Evolutionary conservation across 2,797 vertebrate species (phyloP).

Genomic region (Ciconia nigra): DNA sequence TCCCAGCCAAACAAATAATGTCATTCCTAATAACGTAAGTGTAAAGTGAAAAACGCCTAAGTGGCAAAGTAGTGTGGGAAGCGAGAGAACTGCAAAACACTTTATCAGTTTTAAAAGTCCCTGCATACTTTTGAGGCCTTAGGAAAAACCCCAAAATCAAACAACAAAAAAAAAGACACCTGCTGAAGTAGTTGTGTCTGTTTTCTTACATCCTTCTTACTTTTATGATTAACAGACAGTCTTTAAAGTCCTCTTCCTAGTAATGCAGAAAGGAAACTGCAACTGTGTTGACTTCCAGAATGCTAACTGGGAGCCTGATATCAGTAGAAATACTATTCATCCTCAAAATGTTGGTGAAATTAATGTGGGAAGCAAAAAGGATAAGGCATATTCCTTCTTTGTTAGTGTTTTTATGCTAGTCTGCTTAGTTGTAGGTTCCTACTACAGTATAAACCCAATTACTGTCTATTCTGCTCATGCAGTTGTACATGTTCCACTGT

Average conservation of each 20-base stretch:
- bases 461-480: background rate
- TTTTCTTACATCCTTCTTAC: background rate
- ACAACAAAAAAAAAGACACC: background rate
- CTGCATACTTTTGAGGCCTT: background rate
- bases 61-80: background rate
- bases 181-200: background rate
- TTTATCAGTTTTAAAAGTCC: background rate
- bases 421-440: background rate
- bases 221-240: background rate
- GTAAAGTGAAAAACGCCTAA: background rate
- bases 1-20: conserved; percentile 71
- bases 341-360: background rate
- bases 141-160: background rate
- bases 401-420: background rate
- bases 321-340: background rate
- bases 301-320: background rate
- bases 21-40: conserved; percentile 75
- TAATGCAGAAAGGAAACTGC: background rate
- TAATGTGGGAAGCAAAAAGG: background rate
- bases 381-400: background rate
- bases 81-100: background rate
- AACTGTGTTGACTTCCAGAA: background rate
- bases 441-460: background rate
- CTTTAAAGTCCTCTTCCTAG: background rate
- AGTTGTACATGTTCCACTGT: background rate